Conservation (phyloP, 2,113 vertebrate genomes). For the Peucedramus taeniatus region DNA sequence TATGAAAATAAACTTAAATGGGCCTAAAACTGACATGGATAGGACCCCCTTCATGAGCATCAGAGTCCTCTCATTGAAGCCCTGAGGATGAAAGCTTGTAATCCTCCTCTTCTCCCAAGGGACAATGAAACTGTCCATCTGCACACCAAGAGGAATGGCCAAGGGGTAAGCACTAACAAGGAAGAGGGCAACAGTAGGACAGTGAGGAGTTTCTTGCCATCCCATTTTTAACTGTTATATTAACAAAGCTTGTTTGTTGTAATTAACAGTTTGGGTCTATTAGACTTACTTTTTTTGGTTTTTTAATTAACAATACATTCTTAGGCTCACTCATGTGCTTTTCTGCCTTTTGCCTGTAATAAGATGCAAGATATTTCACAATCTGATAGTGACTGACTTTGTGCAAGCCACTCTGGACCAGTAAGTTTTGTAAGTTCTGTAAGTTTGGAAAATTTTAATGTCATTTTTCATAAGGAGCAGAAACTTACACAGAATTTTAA, state of each 20-base stretch:
- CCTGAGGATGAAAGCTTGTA: neutral
- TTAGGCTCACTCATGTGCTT: neutral
- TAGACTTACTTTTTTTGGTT: rapidly evolving
- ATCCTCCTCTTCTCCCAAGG: neutral
- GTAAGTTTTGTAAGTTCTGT: neutral
- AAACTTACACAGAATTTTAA: neutral
- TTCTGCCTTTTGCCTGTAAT: neutral
- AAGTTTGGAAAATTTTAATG: neutral
- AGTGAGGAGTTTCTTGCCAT: neutral
- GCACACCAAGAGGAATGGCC: neutral
- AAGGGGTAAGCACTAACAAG: neutral
- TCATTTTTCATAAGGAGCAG: neutral
- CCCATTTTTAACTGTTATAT: neutral
- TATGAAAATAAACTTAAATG: neutral
- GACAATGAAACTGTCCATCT: neutral
- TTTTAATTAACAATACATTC: neutral
- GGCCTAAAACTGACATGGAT: neutral
- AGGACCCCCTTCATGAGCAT: rapidly evolving
- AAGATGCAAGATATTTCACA: neutral
- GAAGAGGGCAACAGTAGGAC: neutral
- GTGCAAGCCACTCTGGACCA: neutral
- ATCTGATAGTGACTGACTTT: neutral
- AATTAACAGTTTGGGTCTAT: neutral
- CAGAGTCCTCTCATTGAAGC: neutral
- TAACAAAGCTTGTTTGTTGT: neutral